These are phyloP conservation scores for Xerus rutilus DNA, from an alignment of 2,797 vertebrate species.

Conservation along the genomic window DNA sequence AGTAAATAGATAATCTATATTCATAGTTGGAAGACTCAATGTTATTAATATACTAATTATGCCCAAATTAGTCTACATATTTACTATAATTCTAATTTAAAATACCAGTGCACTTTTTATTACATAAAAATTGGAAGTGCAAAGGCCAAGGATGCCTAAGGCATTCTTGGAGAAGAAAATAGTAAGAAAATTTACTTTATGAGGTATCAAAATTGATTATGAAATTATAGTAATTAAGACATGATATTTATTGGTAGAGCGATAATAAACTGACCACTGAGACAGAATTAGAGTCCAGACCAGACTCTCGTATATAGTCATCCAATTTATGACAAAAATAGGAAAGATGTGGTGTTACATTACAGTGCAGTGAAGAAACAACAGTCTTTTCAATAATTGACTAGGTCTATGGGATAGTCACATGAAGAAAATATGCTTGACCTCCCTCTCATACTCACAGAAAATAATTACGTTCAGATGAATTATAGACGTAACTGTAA, in stretches of 20 bases:
- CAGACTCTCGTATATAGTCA: not conserved
- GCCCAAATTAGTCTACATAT: not conserved
- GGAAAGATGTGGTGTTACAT: not conserved
- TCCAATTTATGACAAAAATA: not conserved
- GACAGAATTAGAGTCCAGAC: not conserved
- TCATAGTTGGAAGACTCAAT: not conserved
- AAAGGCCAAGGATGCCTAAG: not conserved
- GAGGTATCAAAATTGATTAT: conserved; percentile 22
- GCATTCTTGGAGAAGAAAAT: not conserved
- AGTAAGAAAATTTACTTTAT: not conserved
- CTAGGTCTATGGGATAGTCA: not conserved
- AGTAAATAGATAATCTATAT: not conserved
- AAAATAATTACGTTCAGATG: not conserved
- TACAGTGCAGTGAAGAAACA: not conserved
- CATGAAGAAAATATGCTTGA: not conserved
- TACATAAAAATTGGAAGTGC: conserved; percentile 7
- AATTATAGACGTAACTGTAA: conserved; percentile 12
- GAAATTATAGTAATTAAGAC: not conserved
- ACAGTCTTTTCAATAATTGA: not conserved
- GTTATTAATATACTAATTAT: conserved; percentile 15
- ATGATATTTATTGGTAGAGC: not conserved
- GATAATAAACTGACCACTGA: not conserved
- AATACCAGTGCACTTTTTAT: not conserved
- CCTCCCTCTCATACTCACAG: not conserved
- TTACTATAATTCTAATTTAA: conserved; percentile 16